Evolutionary conservation across 2,797 vertebrate genomes (phyloP).

Genomic region (Lepilemur ruficaudatus): DNA sequence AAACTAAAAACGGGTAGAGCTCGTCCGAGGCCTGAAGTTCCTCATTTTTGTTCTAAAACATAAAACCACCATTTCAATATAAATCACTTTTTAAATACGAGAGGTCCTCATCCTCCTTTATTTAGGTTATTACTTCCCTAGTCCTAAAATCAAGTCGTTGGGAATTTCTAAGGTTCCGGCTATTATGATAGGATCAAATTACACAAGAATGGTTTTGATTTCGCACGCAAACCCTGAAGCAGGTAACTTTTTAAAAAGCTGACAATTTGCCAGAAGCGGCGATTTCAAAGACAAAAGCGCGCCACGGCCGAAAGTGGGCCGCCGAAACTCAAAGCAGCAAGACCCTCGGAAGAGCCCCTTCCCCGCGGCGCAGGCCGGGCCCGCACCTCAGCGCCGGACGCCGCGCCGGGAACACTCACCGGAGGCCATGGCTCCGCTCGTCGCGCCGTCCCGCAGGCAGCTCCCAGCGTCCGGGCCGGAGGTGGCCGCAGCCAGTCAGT

Average conservation of each 20-base stretch:
- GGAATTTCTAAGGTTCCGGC: neutral
- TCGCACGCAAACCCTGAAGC: neutral
- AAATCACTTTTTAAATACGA: neutral
- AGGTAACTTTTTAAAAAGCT: neutral
- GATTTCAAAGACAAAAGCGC: neutral
- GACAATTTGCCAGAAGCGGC: neutral
- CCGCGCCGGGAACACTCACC: constrained; percentile 67
- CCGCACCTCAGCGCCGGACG: neutral
- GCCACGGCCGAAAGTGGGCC: neutral
- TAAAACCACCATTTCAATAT: neutral
- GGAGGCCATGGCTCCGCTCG: constrained; percentile 77
- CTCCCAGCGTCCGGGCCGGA: neutral
- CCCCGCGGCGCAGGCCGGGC: too few species aligned
- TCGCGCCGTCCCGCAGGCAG: constrained; percentile 8
- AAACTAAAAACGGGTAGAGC: neutral
- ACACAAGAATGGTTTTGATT: constrained; percentile 42
- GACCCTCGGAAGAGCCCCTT: neutral
- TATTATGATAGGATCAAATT: neutral
- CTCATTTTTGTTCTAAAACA: constrained; percentile 30
- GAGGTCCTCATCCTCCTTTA: neutral
- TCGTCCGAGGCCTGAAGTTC: neutral
- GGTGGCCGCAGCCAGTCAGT: neutral
- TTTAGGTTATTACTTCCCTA: neutral
- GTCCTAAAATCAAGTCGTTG: neutral
- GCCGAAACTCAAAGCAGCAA: neutral